Evolutionary conservation across 2,888 invertebrate genomes (phyloP).

Genomic region (Tipula vernalis): DNA sequence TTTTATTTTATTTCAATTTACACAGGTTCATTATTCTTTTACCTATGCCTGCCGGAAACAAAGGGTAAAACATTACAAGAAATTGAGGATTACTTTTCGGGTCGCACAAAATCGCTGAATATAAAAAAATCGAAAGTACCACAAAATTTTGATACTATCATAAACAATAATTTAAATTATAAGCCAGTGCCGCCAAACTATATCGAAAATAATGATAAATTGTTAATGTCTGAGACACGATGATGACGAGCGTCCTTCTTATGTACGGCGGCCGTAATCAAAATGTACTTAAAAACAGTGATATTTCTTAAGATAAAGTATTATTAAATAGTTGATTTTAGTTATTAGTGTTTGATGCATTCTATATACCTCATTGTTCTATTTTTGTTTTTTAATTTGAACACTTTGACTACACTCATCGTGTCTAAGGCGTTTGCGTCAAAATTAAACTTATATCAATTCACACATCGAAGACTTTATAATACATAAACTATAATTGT

Average conservation of each 20-base stretch:
- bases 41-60: conserved; percentile 51
- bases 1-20: neutral
- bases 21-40: conserved; percentile 47
- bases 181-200: neutral
- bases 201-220: neutral
- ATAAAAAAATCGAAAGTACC: conserved; percentile 23
- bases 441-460: neutral
- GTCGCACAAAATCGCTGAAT: conserved; percentile 42
- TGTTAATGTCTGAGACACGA: neutral
- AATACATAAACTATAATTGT: neutral
- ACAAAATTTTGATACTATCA: neutral
- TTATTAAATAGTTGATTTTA: neutral
- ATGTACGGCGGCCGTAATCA: neutral
- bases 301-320: neutral
- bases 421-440: neutral
- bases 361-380: neutral
- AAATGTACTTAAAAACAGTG: neutral
- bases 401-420: neutral
- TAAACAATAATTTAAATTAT: neutral
- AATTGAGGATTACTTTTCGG: conserved; percentile 58
- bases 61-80: conserved; percentile 55
- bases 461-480: neutral
- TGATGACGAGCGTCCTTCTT: neutral
- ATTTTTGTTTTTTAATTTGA: neutral
- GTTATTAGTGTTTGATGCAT: neutral